A percentile compares a stretch with the other conserved stretches of the same genome.
Conservation (phyloP, 2,888 invertebrate species). For the Lasioglossum oenotherae region DNA sequence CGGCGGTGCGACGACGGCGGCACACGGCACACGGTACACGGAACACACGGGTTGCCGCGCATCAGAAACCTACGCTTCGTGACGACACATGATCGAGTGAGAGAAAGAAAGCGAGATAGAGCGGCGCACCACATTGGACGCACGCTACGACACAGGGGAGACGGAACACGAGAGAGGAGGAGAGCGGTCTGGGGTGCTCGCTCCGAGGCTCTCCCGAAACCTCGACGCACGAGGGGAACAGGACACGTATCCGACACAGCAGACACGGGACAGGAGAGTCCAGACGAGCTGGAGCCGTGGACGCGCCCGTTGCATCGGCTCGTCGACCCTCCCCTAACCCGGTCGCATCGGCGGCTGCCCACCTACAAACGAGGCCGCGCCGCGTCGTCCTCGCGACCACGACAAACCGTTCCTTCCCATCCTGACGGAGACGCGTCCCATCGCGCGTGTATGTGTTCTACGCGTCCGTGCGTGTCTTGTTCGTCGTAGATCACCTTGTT, state of each 20-base stretch:
- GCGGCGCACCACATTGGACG: background rate
- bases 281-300: constrained; percentile 44
- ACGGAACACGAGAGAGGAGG: background rate
- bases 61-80: background rate
- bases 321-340: constrained; percentile 26
- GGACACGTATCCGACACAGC: background rate
- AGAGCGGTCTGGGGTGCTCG: background rate
- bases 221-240: background rate
- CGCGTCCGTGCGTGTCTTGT: background rate
- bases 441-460: background rate
- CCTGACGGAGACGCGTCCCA: background rate
- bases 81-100: background rate
- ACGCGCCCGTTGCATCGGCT: constrained; percentile 24
- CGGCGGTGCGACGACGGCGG: constrained; percentile 39
- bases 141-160: constrained; percentile 7
- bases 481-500: background rate
- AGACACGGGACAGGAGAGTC: background rate
- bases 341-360: background rate
- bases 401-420: background rate
- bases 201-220: background rate
- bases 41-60: constrained; percentile 20
- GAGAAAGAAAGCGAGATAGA: background rate
- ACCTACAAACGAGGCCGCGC: background rate
- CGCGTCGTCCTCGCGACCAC: background rate
- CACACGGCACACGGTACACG: constrained; percentile 17